Evolutionary conservation across 2,113 vertebrate species (phyloP).

Genomic region (Pteruthius melanotis): DNA sequence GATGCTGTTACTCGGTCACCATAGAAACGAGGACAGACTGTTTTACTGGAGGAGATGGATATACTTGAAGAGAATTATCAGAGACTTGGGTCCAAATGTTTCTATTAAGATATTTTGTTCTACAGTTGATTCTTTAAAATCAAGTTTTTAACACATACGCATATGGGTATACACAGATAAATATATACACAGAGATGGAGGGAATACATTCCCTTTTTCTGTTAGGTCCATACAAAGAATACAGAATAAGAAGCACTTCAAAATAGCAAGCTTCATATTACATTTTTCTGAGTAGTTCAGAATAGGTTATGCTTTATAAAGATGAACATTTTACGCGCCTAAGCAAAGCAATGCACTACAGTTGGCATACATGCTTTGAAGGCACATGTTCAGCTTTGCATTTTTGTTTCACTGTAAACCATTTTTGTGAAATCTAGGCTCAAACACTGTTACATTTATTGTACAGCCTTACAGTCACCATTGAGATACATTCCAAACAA

Average conservation of each 20-base stretch:
- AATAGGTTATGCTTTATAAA: neutral
- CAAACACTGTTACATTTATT: conserved; percentile 11
- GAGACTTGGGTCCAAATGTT: neutral
- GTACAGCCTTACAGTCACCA: neutral
- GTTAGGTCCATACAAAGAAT: neutral
- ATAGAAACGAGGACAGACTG: neutral
- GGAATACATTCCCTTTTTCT: neutral
- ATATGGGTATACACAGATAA: neutral
- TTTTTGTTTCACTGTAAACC: neutral
- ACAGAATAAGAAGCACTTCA: neutral
- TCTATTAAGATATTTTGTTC: neutral
- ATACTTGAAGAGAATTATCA: neutral
- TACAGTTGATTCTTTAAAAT: neutral
- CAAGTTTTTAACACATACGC: rapidly evolving
- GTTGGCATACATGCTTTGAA: neutral
- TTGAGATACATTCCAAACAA: conserved; percentile 44
- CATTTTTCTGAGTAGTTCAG: neutral
- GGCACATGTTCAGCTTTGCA: neutral
- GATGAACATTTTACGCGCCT: neutral
- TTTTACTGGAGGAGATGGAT: neutral
- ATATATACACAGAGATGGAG: neutral
- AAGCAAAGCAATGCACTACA: neutral
- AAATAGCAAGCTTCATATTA: neutral
- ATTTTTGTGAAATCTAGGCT: neutral
- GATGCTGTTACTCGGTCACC: neutral